Evolutionary conservation across 2,113 vertebrate species (phyloP), one percentile per base, ranked within the genome.

Genomic region (Polyodon spathula): DNA sequence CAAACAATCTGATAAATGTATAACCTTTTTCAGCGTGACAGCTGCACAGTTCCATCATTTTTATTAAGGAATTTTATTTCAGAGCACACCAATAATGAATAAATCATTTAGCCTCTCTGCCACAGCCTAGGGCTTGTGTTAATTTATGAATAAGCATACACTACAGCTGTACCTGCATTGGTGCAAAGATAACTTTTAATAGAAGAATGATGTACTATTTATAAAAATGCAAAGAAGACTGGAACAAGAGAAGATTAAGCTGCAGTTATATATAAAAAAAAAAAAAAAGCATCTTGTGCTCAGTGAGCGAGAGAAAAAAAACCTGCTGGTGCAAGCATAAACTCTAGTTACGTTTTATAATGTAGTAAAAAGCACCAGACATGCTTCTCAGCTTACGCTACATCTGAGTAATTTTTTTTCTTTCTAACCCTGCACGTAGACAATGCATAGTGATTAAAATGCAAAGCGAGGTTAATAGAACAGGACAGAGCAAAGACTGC

Each of bases 21-120:
- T n/a, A n/a, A n/a, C n/a, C n/a, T n/a, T n/a, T n/a, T n/a, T n/a
- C n/a, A n/a, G n/a, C n/a, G n/a, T n/a, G n/a, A n/a, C n/a, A n/a
- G n/a, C n/a, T n/a, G n/a, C n/a, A n/a, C n/a, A n/a, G n/a, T n/a
- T n/a, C n/a, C n/a, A n/a, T n/a, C n/a, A n/a, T n/a, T n/a, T n/a
- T n/a, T n/a, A n/a, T n/a, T n/a, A n/a, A n/a, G n/a, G n/a, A n/a
- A n/a, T n/a, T n/a, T n/a, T n/a, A n/a, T 48, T 40, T 27, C n/a
- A 50, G 7, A 52, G 41, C 50, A 43, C 7, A 62, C 6, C 57
- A 57, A 62, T 54, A 50, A 41, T 27, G 27, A 40, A 69, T 46
- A 54, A 9, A 64, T 56, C 11, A 48, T 10, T 2, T 14, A n/a
- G 59, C 52, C 59, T 62, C 41, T 60, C 46, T 50, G 46, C 46